Conservation (phyloP, 2,797 vertebrate species). For the Tangara arthus region DNA sequence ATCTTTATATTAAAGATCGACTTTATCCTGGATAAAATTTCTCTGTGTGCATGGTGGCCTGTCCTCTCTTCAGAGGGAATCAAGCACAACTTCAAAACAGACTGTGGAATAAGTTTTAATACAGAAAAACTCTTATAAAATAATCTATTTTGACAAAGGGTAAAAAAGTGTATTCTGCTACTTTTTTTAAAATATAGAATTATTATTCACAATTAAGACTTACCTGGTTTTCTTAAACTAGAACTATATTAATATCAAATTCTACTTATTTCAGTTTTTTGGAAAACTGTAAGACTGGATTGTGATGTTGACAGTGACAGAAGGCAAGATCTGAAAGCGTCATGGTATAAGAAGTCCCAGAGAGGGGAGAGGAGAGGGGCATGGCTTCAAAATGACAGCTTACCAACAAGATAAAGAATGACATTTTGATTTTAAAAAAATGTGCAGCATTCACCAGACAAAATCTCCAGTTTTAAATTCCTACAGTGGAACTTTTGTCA, state of each 20-base stretch:
- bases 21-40: neutral
- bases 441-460: neutral
- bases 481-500: neutral
- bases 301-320: neutral
- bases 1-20: neutral
- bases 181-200: neutral
- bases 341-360: neutral
- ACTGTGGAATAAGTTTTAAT: neutral
- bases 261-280: neutral
- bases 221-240: neutral
- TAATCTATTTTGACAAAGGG: neutral
- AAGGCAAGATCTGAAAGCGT: neutral
- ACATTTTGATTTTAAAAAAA: neutral
- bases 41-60: neutral
- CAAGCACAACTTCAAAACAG: neutral
- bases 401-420: neutral
- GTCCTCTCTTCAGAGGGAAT: neutral
- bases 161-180: neutral
- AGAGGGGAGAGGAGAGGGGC: neutral
- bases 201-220: neutral
- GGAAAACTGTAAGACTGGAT: neutral
- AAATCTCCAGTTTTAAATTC: neutral
- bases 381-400: neutral
- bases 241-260: neutral
- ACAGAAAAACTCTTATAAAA: neutral